A percentile compares a stretch with the other conserved stretches of the same genome.
Conservation (phyloP, 35 echinoderm and acorn worm species). For the Ophioderma brevispina region DNA sequence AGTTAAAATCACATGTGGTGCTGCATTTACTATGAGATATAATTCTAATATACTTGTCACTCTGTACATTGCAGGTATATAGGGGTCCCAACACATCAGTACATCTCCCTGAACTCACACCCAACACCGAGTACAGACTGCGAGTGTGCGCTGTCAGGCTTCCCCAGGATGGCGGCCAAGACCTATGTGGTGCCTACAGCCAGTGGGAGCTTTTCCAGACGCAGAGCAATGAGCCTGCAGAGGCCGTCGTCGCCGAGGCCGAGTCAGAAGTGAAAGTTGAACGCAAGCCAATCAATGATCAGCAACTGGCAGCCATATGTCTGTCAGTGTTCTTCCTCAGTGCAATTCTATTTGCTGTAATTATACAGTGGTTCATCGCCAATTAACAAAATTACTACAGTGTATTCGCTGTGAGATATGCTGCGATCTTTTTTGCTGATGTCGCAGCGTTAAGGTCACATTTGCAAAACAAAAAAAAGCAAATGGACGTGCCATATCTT, state of each 20-base stretch:
- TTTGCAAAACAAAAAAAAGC: not conserved
- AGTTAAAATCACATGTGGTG: too few relatives aligned
- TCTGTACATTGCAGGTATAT: too few relatives aligned
- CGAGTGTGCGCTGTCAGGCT: constrained; percentile 84
- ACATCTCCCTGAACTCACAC: constrained; percentile 50
- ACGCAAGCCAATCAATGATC: constrained; percentile 67
- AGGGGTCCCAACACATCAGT: constrained; percentile 62
- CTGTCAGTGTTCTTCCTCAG: constrained; percentile 61
- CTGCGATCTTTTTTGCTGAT: not conserved
- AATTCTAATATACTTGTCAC: too few relatives aligned
- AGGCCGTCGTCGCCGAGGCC: not conserved
- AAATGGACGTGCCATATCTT: not conserved
- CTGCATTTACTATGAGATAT: too few relatives aligned
- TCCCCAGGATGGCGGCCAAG: constrained; percentile 61
- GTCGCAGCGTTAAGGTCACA: not conserved
- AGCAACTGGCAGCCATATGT: constrained; percentile 79
- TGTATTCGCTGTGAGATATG: too few relatives aligned
- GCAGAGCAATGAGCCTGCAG: constrained; percentile 7
- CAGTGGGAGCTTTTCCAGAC: constrained; percentile 65
- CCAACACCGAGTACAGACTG: constrained; percentile 85
- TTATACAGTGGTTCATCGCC: constrained; percentile 71
- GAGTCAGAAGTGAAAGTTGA: constrained; percentile 47
- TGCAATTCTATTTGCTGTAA: constrained; percentile 83
- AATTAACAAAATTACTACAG: constrained; percentile 27
- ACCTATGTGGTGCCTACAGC: constrained; percentile 86